Evolutionary conservation across 2,888 invertebrate genomes (phyloP), one percentile per base, ranked within the genome.

Genomic region (Azorinus chamasolen): DNA sequence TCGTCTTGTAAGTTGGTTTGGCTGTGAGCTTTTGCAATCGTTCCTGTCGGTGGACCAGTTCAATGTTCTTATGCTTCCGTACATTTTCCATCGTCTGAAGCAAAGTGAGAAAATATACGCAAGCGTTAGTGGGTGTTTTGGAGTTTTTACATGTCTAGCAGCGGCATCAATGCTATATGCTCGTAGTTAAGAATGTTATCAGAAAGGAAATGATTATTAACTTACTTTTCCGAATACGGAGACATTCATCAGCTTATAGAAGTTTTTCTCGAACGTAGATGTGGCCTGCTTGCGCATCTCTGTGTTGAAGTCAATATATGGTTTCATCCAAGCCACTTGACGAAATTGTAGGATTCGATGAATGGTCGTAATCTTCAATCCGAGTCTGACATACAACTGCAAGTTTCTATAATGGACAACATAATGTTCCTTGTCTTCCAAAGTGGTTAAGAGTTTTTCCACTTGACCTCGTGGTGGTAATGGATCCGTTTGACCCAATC

Each of bases 211-310:
- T n/a, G 5, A 57, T 37, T 37, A n/a, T 18, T 37, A 6, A n/a
- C 39, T 39, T 24, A 91, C 91, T 86, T 93, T 93, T 5, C 92
- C 90, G 82, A 88, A 93, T 24, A 91, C 87, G 16, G 84, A 69
- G 68, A 93, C 77, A 79, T 87, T 55, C 89, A 68, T 79, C 39
- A 80, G 45, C 72, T 68, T 58, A 76, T 80, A 78, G 73, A 93
- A 89, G 72, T 89, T 76, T 89, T 93, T 83, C 85, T 20, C 89
- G 37, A 58, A 63, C 43, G 14, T 80, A 88, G 74, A 88, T 72
- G 89, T 93, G 79, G 86, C 18, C 89, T 43, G 51, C 50, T 58
- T n/a, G 77, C 45, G 3, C 48, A 39, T 46, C 41, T 51, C 41
- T 3, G 85, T 88, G 71, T 89, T 83, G 6, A 90, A 81, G 27